Base-by-base conservation (phyloP, 1,140 invertebrate species). In the Chrysopa pallens region DNA sequence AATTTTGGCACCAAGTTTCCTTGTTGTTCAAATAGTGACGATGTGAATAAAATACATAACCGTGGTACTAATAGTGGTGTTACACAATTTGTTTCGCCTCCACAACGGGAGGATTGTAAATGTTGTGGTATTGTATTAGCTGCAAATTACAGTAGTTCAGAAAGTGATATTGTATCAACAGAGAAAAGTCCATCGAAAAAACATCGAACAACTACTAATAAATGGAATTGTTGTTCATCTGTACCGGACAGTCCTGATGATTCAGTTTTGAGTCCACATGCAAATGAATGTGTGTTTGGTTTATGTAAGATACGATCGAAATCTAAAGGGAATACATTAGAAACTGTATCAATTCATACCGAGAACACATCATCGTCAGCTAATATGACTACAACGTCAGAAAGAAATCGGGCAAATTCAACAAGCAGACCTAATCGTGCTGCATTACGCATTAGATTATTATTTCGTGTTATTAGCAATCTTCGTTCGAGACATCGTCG, bases 171-270 rank as follows among this genome's bases (percentile, higher is more conserved):
- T 59, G 60, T 45, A 59, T 61, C 36, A 62, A 60, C 44, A 54
- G 58, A 14, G 48, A 58, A 29, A 62, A 11, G 31, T 33, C 31
- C 31, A 38, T 50, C 59, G 8, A 33, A 48, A 11, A 52, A 48
- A 23, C 45, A 43, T 9, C 42, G 48, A 15, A 23, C 17, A 23
- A 48, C 45, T 27, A 43, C 39, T 8, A 42, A 43, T 13, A 15
- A 12, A 60, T 71, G 69, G 69, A 71, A 69, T 44, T 71, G 69
- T 46, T 71, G 69, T 39, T 60, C 64, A 28, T 61, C 58, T 11
- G 66, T 67, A 3, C 68, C 69, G 0, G 68, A 71, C 42, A 70
- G 68, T 57, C 69, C 69, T 0, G 67, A 69, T 46, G 60, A 67
- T 42, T 61, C 64, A 11, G 8, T 12, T 2, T 33, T 12, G 6